Evolutionary conservation across 2,797 vertebrate species (phyloP).

Genomic region (Fratercula arctica): DNA sequence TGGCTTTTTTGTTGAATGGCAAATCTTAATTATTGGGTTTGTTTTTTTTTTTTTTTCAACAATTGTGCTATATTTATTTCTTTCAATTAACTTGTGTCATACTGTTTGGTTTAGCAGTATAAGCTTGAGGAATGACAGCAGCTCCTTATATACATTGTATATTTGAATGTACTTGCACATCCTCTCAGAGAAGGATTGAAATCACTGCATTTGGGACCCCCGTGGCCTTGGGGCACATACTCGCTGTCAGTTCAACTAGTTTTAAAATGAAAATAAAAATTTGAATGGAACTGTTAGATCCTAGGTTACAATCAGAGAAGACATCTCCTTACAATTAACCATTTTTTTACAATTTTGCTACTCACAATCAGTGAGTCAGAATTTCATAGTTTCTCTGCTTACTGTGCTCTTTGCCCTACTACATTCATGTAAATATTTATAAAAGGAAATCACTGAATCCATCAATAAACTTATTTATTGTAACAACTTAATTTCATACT

Average conservation of each 20-base stretch:
- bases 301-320: not conserved
- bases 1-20: not conserved
- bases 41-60: not conserved
- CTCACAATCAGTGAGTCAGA: accelerated
- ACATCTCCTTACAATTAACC: not conserved
- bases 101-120: not conserved
- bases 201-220: not conserved
- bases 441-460: not conserved
- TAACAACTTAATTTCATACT: not conserved
- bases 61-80: not conserved
- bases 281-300: not conserved
- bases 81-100: not conserved
- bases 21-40: not conserved
- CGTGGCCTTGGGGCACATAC: not conserved
- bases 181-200: not conserved
- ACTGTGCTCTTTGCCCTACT: not conserved
- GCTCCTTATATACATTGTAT: accelerated
- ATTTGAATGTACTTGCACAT: not conserved
- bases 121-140: not conserved
- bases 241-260: not conserved
- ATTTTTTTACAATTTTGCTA: not conserved
- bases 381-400: not conserved
- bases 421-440: not conserved
- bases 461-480: not conserved
- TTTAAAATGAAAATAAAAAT: not conserved